Percentiles rank a stretch among this genome's conserved stretches.
Conservation (phyloP, 2,888 invertebrate genomes). For the Liposcelis brunnea region DNA sequence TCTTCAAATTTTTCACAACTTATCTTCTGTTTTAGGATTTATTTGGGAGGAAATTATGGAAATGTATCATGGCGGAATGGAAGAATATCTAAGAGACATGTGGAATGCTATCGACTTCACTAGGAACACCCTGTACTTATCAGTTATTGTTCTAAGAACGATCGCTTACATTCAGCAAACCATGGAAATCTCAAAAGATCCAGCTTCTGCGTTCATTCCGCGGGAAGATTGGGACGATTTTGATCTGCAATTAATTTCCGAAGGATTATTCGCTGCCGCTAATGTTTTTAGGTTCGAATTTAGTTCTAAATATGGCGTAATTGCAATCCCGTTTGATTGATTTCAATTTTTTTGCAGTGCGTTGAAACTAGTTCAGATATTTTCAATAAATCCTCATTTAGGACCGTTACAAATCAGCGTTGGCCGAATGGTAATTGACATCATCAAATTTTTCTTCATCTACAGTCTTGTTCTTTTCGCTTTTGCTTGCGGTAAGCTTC, state of each 20-base stretch:
- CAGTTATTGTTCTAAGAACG: slow-evolving; percentile 45
- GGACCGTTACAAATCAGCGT: slow-evolving; percentile 85
- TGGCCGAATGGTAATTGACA: slow-evolving; percentile 77
- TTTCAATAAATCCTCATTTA: slow-evolving; percentile 83
- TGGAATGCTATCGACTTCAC: slow-evolving; percentile 96
- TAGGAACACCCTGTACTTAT: slow-evolving; percentile 69
- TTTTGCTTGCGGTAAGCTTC: slow-evolving; percentile 66
- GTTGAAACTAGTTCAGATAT: slow-evolving; percentile 76
- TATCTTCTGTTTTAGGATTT: slow-evolving; percentile 50
- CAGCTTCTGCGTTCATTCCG: slow-evolving; percentile 53
- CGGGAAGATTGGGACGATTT: slow-evolving; percentile 82
- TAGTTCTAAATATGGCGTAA: too few species aligned
- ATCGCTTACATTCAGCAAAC: slow-evolving; percentile 61
- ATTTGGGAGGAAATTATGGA: slow-evolving; percentile 87
- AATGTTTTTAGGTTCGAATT: slow-evolving; percentile 63
- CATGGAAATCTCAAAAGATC: slow-evolving; percentile 47
- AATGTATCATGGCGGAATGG: slow-evolving; percentile 73
- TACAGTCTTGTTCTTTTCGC: slow-evolving; percentile 76
- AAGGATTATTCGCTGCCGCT: slow-evolving; percentile 85
- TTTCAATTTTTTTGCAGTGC: slow-evolving; percentile 50
- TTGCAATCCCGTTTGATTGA: slow-evolving; percentile 2
- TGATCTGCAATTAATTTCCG: slow-evolving; percentile 84
- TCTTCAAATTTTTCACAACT: too few species aligned
- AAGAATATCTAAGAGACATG: slow-evolving; percentile 73
- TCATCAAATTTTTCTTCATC: slow-evolving; percentile 83